phyloP scores from a whole-genome alignment of 37 sponge, comb jelly and placozoan genomes.

The Diacarnus erythraeanus region DNA sequence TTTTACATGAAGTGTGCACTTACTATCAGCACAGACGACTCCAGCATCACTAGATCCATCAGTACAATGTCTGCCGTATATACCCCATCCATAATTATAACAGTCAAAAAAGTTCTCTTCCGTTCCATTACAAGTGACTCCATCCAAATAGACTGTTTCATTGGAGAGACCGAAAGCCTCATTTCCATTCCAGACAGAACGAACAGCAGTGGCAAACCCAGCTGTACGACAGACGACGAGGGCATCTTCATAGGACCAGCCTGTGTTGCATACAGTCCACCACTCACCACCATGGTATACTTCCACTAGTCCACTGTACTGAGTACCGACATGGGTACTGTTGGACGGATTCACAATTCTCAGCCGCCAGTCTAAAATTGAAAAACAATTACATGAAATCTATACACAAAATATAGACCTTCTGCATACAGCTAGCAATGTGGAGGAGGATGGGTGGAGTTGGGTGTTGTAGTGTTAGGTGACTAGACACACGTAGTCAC shows the following conservation, averaged over 20 bases:
- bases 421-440: too few relatives aligned
- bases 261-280: background rate
- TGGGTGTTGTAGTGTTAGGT: too few relatives aligned
- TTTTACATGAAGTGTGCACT: background rate
- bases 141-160: background rate
- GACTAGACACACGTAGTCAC: too few relatives aligned
- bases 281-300: background rate
- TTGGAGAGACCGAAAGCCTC: background rate
- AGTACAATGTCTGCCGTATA: background rate
- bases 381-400: too few relatives aligned
- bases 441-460: too few relatives aligned
- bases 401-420: too few relatives aligned
- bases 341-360: background rate
- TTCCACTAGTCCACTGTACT: conserved; percentile 4
- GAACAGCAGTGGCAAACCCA: conserved; percentile 2
- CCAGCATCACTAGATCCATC: conserved; percentile 2
- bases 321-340: background rate
- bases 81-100: background rate
- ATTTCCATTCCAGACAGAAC: background rate
- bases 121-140: background rate
- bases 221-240: conserved; percentile 6
- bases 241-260: background rate
- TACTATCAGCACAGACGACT: conserved; percentile 30
- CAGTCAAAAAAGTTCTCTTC: conserved; percentile 1
- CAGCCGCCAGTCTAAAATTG: too few relatives aligned